Base-by-base conservation (phyloP, 2,888 invertebrate species). In the Ferdinandea cuprea region DNA sequence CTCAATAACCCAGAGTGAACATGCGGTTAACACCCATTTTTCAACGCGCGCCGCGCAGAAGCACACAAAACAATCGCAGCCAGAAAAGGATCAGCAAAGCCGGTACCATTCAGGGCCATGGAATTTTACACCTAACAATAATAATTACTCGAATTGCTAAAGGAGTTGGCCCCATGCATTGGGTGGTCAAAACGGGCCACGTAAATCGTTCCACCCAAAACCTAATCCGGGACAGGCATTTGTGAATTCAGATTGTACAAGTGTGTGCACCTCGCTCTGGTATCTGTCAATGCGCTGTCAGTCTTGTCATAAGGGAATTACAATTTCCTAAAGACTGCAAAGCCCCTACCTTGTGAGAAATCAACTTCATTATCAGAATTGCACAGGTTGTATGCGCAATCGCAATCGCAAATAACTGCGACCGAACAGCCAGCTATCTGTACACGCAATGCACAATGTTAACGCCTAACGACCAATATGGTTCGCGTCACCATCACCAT, bases 111-210 rank as follows among this genome's bases (percentile, higher is more conserved):
- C 21, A 37, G 37, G 65, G 58, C 52, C 54, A 65, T 71, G 50
- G 77, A 44, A 77, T 77, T 72, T 83, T 83, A 77, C 81, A 83
- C 77, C 77, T 72, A 68, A 83, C 81, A 72, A 83, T 56, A 77
- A 77, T 83, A 83, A 83, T 83, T 83, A 83, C 81, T 59, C 48
- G 59, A 72, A 74, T 58, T 50, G 74, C 59, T 37, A 52, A 48
- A 66, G 59, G 54, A 48, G 74, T 66, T 50, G 50, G 40, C 30
- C 58, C 21, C n/a, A 9, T 21, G 35, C 37, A 61, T 77, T 77
- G 76, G 76, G 77, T 81, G 77, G 77, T 69, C 81, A 77, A n/a
- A n/a, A 11, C 35, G 25, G 15, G 52, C 50, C 40, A 50, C 50
- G 35, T 42, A 61, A 74, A 63, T 50, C 28, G 56, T 73, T 66